phyloP scores from a whole-genome alignment of 2,888 invertebrate species.

The Brachypalpus laphriformis region DNA sequence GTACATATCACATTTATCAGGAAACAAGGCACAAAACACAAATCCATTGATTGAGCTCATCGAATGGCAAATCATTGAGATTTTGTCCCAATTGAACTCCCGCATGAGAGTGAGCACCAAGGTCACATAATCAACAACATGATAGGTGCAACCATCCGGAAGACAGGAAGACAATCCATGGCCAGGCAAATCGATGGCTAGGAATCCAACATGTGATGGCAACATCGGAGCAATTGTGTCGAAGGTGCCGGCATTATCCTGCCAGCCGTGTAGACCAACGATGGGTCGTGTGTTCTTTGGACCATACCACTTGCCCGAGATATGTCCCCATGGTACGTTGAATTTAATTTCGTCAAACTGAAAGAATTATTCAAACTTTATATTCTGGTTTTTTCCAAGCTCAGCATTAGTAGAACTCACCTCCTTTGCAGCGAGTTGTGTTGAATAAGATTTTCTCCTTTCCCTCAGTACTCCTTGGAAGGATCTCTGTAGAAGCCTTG shows the following conservation, averaged over 20 bases:
- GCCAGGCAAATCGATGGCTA: slow-evolving; percentile 88
- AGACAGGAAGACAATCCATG: slow-evolving; percentile 89
- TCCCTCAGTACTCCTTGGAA: slow-evolving; percentile 38
- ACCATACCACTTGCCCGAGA: slow-evolving; percentile 89
- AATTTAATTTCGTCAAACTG: slow-evolving; percentile 87
- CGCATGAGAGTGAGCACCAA: slow-evolving; percentile 85
- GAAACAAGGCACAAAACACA: slow-evolving; percentile 86
- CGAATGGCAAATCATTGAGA: slow-evolving; percentile 88
- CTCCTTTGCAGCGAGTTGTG: slow-evolving; percentile 25
- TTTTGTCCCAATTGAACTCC: slow-evolving; percentile 87
- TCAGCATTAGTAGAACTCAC: not conserved
- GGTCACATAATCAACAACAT: slow-evolving; percentile 82
- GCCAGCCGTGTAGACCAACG: slow-evolving; percentile 90
- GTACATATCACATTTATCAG: slow-evolving; percentile 83
- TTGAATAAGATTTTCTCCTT: slow-evolving; percentile 14
- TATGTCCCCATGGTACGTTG: slow-evolving; percentile 87
- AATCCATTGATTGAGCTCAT: slow-evolving; percentile 86
- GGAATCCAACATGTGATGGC: slow-evolving; percentile 82
- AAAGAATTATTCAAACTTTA: not conserved
- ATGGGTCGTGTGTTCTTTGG: slow-evolving; percentile 86
- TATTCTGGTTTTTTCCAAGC: not conserved
- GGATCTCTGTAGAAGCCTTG: slow-evolving; percentile 29
- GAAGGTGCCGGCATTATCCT: slow-evolving; percentile 90
- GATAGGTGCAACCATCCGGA: slow-evolving; percentile 85
- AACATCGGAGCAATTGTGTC: slow-evolving; percentile 87